A percentile compares a stretch with the other conserved stretches of the same genome.
These are phyloP conservation scores for Meiosimyza decipiens DNA, from an alignment of 2,888 invertebrate genomes.

Conservation along the genomic window DNA sequence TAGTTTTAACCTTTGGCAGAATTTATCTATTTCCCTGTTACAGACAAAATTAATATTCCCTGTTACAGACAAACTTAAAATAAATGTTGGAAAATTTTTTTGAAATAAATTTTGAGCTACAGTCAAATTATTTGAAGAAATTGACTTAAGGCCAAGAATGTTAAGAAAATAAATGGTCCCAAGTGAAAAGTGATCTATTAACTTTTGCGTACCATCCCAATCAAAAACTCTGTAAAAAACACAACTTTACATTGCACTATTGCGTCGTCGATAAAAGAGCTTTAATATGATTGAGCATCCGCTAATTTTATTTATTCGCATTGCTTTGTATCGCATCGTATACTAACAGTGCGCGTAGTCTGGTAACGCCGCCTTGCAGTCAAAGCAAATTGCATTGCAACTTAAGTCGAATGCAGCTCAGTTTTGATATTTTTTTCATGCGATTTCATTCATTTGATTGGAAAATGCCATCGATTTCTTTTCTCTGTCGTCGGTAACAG, in stretches of 20 bases:
- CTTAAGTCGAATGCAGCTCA: constrained; percentile 17
- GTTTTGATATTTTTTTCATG: constrained; percentile 2
- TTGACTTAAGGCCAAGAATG: too few species aligned
- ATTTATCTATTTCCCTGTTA: too few species aligned
- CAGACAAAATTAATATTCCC: too few species aligned
- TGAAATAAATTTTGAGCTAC: too few species aligned
- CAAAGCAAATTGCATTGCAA: constrained; percentile 38
- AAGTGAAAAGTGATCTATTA: too few species aligned
- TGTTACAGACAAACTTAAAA: too few species aligned
- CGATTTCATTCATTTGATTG: background rate
- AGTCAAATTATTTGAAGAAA: too few species aligned
- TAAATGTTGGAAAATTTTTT: too few species aligned
- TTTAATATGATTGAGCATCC: constrained; percentile 42
- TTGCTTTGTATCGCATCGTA: constrained; percentile 15
- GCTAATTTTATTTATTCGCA: constrained; percentile 34
- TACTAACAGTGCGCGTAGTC: constrained; percentile 27
- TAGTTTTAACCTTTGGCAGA: too few species aligned
- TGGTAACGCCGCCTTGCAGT: constrained; percentile 30
- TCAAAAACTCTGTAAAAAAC: background rate
- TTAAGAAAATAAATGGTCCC: too few species aligned
- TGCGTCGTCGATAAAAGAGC: constrained; percentile 25
- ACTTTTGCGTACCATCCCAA: too few species aligned
- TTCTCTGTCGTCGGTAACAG: background rate
- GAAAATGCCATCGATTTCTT: constrained; percentile 1
- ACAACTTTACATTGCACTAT: background rate